Conservation (phyloP, 1,140 invertebrate genomes). For the Platyura marginata region DNA sequence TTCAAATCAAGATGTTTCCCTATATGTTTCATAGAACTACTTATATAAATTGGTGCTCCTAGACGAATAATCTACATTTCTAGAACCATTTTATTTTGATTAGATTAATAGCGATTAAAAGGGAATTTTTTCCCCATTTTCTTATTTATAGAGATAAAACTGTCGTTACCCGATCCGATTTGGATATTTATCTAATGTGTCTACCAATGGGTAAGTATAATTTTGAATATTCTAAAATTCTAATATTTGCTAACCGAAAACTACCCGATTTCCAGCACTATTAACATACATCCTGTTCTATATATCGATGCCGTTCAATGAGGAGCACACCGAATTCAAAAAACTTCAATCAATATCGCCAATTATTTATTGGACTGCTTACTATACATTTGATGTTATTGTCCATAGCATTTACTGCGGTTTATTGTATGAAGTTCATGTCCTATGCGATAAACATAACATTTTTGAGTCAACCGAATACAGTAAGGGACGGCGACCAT, state of each 20-base stretch:
- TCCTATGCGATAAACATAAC: not conserved
- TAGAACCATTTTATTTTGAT: no score
- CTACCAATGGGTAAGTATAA: constrained; percentile 9
- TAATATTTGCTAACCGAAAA: not conserved
- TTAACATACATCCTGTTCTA: constrained; percentile 20
- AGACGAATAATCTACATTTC: no score
- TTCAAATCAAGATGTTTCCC: no score
- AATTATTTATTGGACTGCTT: constrained; percentile 13
- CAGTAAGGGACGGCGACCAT: not conserved
- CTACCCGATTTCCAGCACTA: not conserved
- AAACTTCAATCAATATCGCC: constrained; percentile 17
- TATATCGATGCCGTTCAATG: constrained; percentile 16
- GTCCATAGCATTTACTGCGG: constrained; percentile 8
- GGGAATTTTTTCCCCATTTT: not conserved
- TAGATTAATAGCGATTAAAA: no score
- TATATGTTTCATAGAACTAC: no score
- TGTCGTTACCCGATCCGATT: not conserved
- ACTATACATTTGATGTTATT: constrained; percentile 12
- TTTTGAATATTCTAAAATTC: constrained; percentile 1
- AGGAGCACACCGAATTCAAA: constrained; percentile 17
- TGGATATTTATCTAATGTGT: no score
- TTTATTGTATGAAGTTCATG: not conserved
- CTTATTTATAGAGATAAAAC: not conserved
- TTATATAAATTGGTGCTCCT: no score
- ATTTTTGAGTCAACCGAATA: not conserved